Evolutionary conservation across 2,888 invertebrate genomes (phyloP).

Genomic region (Lepidocyrtinus sp.): DNA sequence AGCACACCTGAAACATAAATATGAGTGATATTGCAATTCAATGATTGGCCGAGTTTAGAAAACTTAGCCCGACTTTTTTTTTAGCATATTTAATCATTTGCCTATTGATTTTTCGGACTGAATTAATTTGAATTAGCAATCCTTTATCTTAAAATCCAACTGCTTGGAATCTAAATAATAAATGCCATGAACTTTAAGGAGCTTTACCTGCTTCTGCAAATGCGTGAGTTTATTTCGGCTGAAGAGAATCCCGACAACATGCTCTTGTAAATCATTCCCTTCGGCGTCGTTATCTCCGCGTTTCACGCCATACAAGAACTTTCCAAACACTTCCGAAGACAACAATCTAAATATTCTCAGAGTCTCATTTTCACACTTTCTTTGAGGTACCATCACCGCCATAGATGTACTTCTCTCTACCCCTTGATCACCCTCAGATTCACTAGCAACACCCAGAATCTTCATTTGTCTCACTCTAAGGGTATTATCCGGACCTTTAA

Average conservation of each 20-base stretch:
- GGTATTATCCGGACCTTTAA: slow-evolving; percentile 93
- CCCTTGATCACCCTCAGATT: slow-evolving; percentile 76
- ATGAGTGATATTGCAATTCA: not conserved
- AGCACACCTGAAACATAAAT: slow-evolving; percentile 79
- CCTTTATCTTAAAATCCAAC: too few relatives aligned
- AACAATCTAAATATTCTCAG: slow-evolving; percentile 92
- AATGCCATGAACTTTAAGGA: not conserved
- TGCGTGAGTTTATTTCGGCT: slow-evolving; percentile 94
- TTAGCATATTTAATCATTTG: too few relatives aligned
- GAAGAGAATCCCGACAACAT: slow-evolving; percentile 96
- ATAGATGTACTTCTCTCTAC: slow-evolving; percentile 66
- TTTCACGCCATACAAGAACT: slow-evolving; percentile 75
- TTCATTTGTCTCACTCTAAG: slow-evolving; percentile 89
- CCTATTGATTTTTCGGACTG: too few relatives aligned
- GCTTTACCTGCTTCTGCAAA: slow-evolving; percentile 87
- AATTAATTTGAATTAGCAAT: too few relatives aligned
- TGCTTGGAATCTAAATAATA: too few relatives aligned
- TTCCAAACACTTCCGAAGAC: slow-evolving; percentile 94
- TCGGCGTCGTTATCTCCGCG: slow-evolving; percentile 73
- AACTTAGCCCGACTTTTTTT: too few relatives aligned
- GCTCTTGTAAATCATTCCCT: slow-evolving; percentile 87
- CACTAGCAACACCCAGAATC: slow-evolving; percentile 75
- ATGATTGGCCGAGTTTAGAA: not conserved
- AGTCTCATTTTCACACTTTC: slow-evolving; percentile 92
- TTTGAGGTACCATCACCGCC: slow-evolving; percentile 81